These are phyloP conservation scores for Anguilla megastoma DNA, from an alignment of 2,797 vertebrate species.

Conservation along the genomic window DNA sequence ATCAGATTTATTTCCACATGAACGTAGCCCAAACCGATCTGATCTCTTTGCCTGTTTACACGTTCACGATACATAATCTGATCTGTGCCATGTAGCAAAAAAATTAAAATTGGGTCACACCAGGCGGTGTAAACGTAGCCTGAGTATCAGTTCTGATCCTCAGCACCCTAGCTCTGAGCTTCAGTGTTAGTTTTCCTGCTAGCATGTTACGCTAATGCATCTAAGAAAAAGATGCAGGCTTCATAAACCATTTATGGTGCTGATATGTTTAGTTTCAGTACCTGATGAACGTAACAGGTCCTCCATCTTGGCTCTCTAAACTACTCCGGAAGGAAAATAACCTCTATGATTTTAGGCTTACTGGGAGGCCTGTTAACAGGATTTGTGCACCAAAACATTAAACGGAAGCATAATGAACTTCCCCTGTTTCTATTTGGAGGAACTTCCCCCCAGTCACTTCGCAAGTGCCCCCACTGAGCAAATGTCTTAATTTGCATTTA, in stretches of 20 bases:
- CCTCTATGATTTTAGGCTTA: not conserved
- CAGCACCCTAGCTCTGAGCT: not conserved
- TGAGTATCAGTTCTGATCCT: not conserved
- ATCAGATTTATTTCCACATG: no score
- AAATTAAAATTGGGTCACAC: no score
- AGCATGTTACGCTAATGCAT: slow-evolving; percentile 7
- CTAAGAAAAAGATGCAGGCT: not conserved
- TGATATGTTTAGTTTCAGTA: not conserved
- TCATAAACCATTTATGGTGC: slow-evolving; percentile 6
- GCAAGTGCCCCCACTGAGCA: not conserved
- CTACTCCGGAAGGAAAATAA: not conserved
- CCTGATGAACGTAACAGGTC: not conserved
- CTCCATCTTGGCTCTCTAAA: not conserved
- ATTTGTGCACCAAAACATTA: slow-evolving; percentile 9
- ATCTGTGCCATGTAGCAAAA: no score
- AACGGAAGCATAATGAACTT: slow-evolving; percentile 6
- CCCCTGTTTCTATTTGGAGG: not conserved
- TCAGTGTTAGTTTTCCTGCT: not conserved
- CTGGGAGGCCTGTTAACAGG: not conserved
- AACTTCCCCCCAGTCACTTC: slow-evolving; percentile 4
- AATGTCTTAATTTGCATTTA: slow-evolving; percentile 68
- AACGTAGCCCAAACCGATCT: no score
- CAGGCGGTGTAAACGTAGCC: not conserved
- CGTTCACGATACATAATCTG: no score
- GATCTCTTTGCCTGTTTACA: no score